Base-by-base conservation (phyloP, 2,888 invertebrate genomes). In the Andrena minutula region DNA sequence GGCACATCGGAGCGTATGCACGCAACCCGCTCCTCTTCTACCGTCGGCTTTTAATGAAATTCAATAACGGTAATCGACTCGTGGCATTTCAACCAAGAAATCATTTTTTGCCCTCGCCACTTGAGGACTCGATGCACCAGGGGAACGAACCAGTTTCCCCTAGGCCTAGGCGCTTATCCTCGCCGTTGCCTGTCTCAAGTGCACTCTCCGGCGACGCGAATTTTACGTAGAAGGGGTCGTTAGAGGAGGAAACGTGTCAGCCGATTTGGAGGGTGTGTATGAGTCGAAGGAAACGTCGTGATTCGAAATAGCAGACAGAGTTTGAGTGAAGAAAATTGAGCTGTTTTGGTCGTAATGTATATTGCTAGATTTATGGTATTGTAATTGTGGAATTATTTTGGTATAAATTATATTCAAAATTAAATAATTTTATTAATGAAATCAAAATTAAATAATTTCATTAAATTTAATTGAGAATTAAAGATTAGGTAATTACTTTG, bases 31-130 rank as follows among this genome's bases (percentile, higher is more conserved):
- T 79, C 56, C 70, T 85, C 82, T 75, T 68, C 66, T 51, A 68
- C 10, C 58, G 23, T 58, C 60, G 26, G 47, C 51, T 71, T 81
- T 83, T 87, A 87, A 89, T 88, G 89, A 87, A 88, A 89, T 88
- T 89, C 89, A 89, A 82, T 89, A 89, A 89, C 89, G 89, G 88
- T 89, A 85, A 89, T 89, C 85, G 81, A 81, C 83, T 82, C 79
- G 82, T 80, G 86, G 81, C 68, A 79, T 86, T 82, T 89, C 85
- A 82, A 47, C 76, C 79, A 61, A 66, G 63, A 53, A 77, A 74
- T 73, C 69, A 32, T 74, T 79, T 85, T 86, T 83, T 75, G 30
- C 51, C 49, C 7, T 23, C 26, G n/a, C 58, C 65, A 77, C 75
- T 70, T 32, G 73, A 58, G 16, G 41, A 68, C 60, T 64, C 63